Conservation (phyloP, 1,140 invertebrate genomes). For the Zeugodacus cucurbitae region DNA sequence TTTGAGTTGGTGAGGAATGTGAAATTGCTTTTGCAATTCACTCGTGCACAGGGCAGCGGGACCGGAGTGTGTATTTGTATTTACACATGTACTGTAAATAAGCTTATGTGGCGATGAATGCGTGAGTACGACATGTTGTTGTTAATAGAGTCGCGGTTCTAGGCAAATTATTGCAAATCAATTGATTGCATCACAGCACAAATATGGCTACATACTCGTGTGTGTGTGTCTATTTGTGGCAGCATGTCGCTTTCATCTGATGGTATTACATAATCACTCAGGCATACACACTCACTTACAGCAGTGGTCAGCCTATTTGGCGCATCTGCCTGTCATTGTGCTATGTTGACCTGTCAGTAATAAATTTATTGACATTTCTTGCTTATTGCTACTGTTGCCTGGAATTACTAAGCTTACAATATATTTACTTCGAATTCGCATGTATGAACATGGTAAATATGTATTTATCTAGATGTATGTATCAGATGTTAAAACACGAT, state of each 20-base stretch:
- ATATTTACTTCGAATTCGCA: no score
- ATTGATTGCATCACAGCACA: neutral
- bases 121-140: neutral
- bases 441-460: no score
- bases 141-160: neutral
- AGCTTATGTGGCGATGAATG: no score
- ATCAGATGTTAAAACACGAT: no score
- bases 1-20: neutral
- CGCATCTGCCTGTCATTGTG: neutral
- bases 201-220: neutral
- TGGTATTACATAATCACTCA: no score
- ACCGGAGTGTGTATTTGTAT: neutral
- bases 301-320: neutral
- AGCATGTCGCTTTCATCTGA: no score
- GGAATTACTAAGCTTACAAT: neutral
- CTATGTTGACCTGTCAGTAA: constrained; percentile 2
- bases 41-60: neutral
- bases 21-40: neutral
- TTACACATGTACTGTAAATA: neutral
- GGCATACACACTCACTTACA: no score
- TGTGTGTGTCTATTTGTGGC: no score
- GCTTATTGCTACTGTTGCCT: neutral
- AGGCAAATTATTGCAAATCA: constrained; percentile 32
- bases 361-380: neutral
- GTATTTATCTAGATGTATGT: no score